Evolutionary conservation across 2,113 vertebrate genomes (phyloP), one percentile per base, ranked within the genome.

Genomic region (Festucalex cinctus): DNA sequence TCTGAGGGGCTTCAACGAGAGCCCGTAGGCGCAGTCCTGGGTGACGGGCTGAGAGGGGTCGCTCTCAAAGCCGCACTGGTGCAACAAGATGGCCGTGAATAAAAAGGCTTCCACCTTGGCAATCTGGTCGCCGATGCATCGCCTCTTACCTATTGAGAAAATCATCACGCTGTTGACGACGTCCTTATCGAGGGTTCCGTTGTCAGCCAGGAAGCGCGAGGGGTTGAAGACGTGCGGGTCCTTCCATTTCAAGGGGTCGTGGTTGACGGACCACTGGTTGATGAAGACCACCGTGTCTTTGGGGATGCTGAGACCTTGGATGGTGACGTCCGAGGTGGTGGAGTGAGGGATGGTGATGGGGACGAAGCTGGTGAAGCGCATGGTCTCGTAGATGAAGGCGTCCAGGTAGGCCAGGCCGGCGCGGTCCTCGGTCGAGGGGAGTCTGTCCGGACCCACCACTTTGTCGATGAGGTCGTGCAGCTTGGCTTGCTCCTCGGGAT

Each of bases 191-290:
- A 95, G 75, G 22, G 51, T 65, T 8, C 82, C 89, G 26, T 79
- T 83, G 24, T 81, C 78, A 0, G 93, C 83, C 1, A 95, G 75
- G 81, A 95, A 95, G 5, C 94, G 89, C 0, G 72, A 24, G 0
- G 94, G 94, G 73, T 94, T 85, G 5, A 95, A 95, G 26, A 88
- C 19, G 0, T 93, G 85, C 0, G 94, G 93, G 41, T 95, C 91
- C 3, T 84, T 90, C 94, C 94, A 96, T 74, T 91, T 94, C 63
- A 74, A 32, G 3, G 83, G 48, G 78, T 96, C 94, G 0, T 95
- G 93, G 82, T 96, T 96, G 80, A 93, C 94, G 0, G 94, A 95
- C 93, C 94, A 95, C 83, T 96, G 94, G 80, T 96, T 95, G 80
- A 96, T 80, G 78, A 95, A 95, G 65, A 95, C 89, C 49, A 95